These are phyloP conservation scores for Hydropsyche tenuis DNA, from an alignment of 1,140 invertebrate species.

Conservation along the genomic window DNA sequence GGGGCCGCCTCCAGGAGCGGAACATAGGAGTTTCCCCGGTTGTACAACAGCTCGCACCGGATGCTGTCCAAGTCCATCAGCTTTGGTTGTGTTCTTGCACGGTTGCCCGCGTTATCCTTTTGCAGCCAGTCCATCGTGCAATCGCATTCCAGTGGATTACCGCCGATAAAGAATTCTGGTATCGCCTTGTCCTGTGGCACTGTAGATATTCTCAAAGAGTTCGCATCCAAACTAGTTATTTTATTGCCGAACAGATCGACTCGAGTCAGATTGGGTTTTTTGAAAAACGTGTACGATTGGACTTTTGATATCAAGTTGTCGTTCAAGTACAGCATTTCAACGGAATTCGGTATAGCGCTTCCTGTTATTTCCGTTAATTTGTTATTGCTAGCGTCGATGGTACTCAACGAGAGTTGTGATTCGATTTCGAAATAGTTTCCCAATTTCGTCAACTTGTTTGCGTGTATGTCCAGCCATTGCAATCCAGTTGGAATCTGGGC, in stretches of 20 bases:
- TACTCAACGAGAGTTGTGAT: constrained; percentile 79
- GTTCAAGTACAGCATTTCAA: constrained; percentile 83
- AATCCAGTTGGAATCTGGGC: constrained; percentile 87
- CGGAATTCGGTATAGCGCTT: constrained; percentile 84
- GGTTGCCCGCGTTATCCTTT: constrained; percentile 78
- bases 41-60: constrained; percentile 86
- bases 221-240: constrained; percentile 83
- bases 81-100: constrained; percentile 80
- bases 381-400: constrained; percentile 87
- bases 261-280: constrained; percentile 86
- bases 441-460: constrained; percentile 84
- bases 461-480: constrained; percentile 89
- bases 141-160: constrained; percentile 90
- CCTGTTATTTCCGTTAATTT: constrained; percentile 84
- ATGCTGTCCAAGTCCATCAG: constrained; percentile 88
- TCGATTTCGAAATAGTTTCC: constrained; percentile 92
- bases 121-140: constrained; percentile 78
- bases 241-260: constrained; percentile 87
- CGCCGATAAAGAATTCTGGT: constrained; percentile 89
- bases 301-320: constrained; percentile 88
- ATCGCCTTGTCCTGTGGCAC: constrained; percentile 77
- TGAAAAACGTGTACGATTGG: constrained; percentile 91
- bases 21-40: constrained; percentile 78
- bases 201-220: constrained; percentile 82
- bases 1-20: constrained; percentile 83